These are phyloP conservation scores for Macropodus opercularis DNA, from an alignment of 2,797 vertebrate species.

Conservation along the genomic window DNA sequence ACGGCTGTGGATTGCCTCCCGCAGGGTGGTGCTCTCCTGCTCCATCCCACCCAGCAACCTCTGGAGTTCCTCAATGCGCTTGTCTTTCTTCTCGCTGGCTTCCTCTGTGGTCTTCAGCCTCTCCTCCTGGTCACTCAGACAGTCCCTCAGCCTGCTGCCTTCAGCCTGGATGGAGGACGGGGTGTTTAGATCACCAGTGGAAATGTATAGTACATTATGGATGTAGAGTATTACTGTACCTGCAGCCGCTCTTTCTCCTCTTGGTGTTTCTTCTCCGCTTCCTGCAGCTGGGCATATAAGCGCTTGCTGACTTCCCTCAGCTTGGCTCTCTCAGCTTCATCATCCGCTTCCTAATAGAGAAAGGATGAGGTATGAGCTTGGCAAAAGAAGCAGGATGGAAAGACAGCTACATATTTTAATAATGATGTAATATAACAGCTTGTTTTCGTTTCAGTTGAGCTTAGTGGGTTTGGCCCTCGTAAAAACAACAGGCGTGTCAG, in stretches of 20 bases:
- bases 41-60: slow-evolving; percentile 88
- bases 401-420: slow-evolving; percentile 1
- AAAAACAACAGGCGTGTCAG: slow-evolving; percentile 38
- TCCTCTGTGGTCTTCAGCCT: slow-evolving; percentile 77
- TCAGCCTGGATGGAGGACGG: slow-evolving; percentile 60
- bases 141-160: slow-evolving; percentile 78
- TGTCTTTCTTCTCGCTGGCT: slow-evolving; percentile 75
- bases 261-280: slow-evolving; percentile 86
- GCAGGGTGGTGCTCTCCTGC: slow-evolving; percentile 86
- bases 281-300: slow-evolving; percentile 86
- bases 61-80: slow-evolving; percentile 84
- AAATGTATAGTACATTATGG: not conserved
- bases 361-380: slow-evolving; percentile 6
- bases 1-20: slow-evolving; percentile 79
- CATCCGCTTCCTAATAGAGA: slow-evolving; percentile 69
- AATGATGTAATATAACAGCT: slow-evolving; percentile 33
- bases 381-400: not conserved
- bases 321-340: slow-evolving; percentile 81
- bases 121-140: slow-evolving; percentile 74
- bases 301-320: slow-evolving; percentile 85
- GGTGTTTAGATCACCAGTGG: not conserved
- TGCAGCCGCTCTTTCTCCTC: slow-evolving; percentile 85
- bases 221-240: slow-evolving; percentile 76
- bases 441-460: not conserved
- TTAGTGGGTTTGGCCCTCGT: slow-evolving; percentile 18